Conservation (phyloP, 2,888 invertebrate species). For the Hemithea aestivaria region DNA sequence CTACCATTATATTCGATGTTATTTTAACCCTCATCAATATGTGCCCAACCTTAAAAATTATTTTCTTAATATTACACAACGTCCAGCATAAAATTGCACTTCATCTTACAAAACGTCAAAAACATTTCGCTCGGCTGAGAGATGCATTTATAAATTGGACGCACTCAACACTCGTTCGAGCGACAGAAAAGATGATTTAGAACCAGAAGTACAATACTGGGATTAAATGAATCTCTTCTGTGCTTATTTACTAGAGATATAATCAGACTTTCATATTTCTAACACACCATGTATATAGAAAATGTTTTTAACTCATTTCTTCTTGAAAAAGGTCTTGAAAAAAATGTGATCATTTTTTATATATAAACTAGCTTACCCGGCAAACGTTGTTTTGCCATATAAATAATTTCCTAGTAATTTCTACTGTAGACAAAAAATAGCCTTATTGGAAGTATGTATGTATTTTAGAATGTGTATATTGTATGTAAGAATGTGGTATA, state of each 20-base stretch:
- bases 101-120: too few relatives aligned
- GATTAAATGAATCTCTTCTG: constrained; percentile 12
- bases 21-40: background rate
- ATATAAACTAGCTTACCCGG: too few relatives aligned
- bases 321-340: too few relatives aligned
- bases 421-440: too few relatives aligned
- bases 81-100: too few relatives aligned
- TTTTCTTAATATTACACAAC: background rate
- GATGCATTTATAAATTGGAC: background rate
- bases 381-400: too few relatives aligned
- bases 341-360: too few relatives aligned
- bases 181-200: constrained; percentile 2
- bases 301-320: background rate
- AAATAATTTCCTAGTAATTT: too few relatives aligned
- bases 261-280: constrained; percentile 8
- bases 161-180: constrained; percentile 1
- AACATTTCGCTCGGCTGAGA: too few relatives aligned
- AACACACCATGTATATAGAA: constrained; percentile 4
- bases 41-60: background rate
- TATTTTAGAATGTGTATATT: too few relatives aligned
- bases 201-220: constrained; percentile 9
- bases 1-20: constrained; percentile 11
- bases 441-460: too few relatives aligned
- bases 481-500: too few relatives aligned
- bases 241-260: constrained; percentile 8